Evolutionary conservation across 2,797 vertebrate species (phyloP).

Genomic region (Nyctalus aviator): DNA sequence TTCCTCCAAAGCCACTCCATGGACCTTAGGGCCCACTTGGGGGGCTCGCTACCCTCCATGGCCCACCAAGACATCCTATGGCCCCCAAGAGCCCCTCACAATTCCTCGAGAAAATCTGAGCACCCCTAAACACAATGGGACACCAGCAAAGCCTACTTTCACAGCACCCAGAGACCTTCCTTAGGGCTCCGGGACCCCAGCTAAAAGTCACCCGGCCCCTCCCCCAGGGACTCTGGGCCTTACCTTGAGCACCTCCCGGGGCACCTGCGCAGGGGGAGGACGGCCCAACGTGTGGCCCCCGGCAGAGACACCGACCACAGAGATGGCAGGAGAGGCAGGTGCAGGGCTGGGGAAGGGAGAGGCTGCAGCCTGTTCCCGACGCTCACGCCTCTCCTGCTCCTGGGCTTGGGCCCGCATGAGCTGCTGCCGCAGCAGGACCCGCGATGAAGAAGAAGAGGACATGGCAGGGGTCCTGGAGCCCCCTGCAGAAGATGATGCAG

Average conservation of each 20-base stretch:
- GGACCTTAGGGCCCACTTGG: neutral
- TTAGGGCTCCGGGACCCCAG: neutral
- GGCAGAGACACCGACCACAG: conserved; percentile 86
- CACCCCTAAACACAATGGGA: neutral
- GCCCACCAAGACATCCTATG: neutral
- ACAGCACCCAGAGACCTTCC: neutral
- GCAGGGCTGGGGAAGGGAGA: conserved; percentile 85
- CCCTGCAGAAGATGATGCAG: conserved; percentile 82
- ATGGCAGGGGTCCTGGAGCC: conserved; percentile 80
- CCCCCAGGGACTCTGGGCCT: conserved; percentile 54
- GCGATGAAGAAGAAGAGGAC: conserved; percentile 89
- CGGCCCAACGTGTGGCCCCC: conserved; percentile 76
- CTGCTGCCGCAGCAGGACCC: conserved; percentile 95
- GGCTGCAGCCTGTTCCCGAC: conserved; percentile 90
- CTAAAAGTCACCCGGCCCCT: neutral
- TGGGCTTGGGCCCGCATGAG: conserved; percentile 95
- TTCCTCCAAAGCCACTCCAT: neutral
- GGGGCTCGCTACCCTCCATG: neutral
- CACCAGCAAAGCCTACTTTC: neutral
- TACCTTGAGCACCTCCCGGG: conserved; percentile 95
- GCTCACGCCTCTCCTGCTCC: conserved; percentile 94
- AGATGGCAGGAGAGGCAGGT: conserved; percentile 91
- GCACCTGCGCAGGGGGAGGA: conserved; percentile 93
- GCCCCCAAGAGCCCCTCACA: neutral
- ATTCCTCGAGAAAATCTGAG: neutral